Evolutionary conservation across 2,888 invertebrate genomes (phyloP).

Genomic region (Meiosimyza decipiens): DNA sequence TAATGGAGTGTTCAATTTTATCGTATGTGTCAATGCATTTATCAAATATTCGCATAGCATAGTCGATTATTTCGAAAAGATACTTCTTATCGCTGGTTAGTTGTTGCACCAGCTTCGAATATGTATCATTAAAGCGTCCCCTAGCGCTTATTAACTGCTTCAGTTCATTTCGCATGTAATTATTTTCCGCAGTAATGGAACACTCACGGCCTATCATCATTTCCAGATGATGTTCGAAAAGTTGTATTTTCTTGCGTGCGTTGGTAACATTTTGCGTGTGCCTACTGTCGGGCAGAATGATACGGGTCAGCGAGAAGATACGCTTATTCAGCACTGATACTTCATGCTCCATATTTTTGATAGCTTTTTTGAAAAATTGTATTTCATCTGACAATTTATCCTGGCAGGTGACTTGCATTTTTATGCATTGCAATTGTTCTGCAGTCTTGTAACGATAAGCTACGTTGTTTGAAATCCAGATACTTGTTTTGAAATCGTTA

Average conservation of each 20-base stretch:
- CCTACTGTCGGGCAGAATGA: conserved; percentile 58
- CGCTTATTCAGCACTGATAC: conserved; percentile 53
- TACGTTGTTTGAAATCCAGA: conserved; percentile 57
- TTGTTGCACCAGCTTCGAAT: conserved; percentile 58
- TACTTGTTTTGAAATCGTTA: conserved; percentile 55
- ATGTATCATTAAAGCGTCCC: conserved; percentile 57
- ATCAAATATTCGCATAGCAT: conserved; percentile 58
- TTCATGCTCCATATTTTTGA: conserved; percentile 56
- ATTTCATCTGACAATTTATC: conserved; percentile 55
- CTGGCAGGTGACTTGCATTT: conserved; percentile 59
- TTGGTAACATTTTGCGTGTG: conserved; percentile 53
- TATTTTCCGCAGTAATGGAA: conserved; percentile 55
- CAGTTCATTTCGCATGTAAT: conserved; percentile 53
- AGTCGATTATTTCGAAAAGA: conserved; percentile 59
- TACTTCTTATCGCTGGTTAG: conserved; percentile 62
- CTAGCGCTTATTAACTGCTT: conserved; percentile 57
- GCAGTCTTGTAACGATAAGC: conserved; percentile 51
- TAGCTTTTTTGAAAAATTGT: conserved; percentile 52
- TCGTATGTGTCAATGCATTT: conserved; percentile 58
- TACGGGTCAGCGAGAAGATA: conserved; percentile 55
- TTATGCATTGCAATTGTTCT: conserved; percentile 50
- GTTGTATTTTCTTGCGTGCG: conserved; percentile 52
- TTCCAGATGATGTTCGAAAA: conserved; percentile 60
- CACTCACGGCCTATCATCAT: conserved; percentile 59
- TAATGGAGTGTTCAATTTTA: conserved; percentile 55